Percentiles rank a stretch among this genome's conserved stretches.
Evolutionary conservation across 2,797 vertebrate genomes (phyloP).

Genomic region (Coreius guichenoti): DNA sequence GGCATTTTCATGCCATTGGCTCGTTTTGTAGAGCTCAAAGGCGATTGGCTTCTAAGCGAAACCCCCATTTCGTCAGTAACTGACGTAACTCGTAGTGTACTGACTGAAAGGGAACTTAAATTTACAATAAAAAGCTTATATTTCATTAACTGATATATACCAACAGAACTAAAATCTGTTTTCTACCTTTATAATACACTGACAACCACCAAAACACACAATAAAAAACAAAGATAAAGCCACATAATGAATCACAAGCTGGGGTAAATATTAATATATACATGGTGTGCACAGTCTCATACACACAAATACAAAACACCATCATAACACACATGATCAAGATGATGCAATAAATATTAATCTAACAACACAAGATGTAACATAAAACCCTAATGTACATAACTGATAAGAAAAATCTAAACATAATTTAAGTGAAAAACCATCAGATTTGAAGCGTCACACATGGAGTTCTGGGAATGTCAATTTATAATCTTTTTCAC

Average conservation of each 20-base stretch:
- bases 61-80: no score
- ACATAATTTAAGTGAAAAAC: neutral
- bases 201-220: neutral
- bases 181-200: no score
- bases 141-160: neutral
- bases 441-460: neutral
- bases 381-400: neutral
- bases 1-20: no score
- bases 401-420: neutral
- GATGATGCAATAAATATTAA: neutral
- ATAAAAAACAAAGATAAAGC: neutral
- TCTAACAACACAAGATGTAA: neutral
- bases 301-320: neutral
- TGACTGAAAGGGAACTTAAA: no score
- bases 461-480: neutral
- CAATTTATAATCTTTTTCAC: no score
- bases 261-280: neutral
- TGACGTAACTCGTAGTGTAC: no score
- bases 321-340: neutral
- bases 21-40: no score
- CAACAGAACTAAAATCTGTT: neutral
- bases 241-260: no score
- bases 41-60: no score
- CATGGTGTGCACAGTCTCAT: neutral
- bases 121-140: neutral